Conservation (phyloP, 2,888 invertebrate species). For the Pheosia tremula region DNA sequence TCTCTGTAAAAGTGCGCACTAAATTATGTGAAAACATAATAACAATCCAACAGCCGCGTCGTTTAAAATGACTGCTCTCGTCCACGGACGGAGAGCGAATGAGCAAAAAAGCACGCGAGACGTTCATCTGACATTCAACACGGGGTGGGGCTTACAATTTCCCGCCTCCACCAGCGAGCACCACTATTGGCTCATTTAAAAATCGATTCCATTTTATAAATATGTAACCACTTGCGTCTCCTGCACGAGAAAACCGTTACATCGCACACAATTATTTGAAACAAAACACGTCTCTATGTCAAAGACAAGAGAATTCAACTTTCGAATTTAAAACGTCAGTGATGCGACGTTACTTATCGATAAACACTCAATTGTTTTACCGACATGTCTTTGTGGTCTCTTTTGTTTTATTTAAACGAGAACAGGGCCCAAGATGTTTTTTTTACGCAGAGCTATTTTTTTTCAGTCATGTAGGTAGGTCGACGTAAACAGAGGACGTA, state of each 20-base stretch:
- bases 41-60: slow-evolving; percentile 27
- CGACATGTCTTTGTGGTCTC: slow-evolving; percentile 79
- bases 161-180: slow-evolving; percentile 72
- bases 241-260: slow-evolving; percentile 42
- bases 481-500: slow-evolving; percentile 67
- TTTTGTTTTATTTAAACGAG: slow-evolving; percentile 82
- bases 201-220: slow-evolving; percentile 85
- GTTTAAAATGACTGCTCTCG: slow-evolving; percentile 46
- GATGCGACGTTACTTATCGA: slow-evolving; percentile 55
- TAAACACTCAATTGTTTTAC: slow-evolving; percentile 78
- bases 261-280: slow-evolving; percentile 19
- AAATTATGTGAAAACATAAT: slow-evolving; percentile 32
- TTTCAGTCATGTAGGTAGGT: slow-evolving; percentile 49
- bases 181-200: slow-evolving; percentile 80
- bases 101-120: slow-evolving; percentile 73
- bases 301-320: slow-evolving; percentile 36
- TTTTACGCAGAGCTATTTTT: slow-evolving; percentile 49
- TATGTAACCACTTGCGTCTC: slow-evolving; percentile 80
- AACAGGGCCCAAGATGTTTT: slow-evolving; percentile 64
- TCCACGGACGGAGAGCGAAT: slow-evolving; percentile 69
- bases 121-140: slow-evolving; percentile 73
- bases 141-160: slow-evolving; percentile 67
- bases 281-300: slow-evolving; percentile 34
- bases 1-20: slow-evolving; percentile 22
- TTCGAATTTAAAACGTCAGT: slow-evolving; percentile 40